Evolutionary conservation across 92 coral and sea anemone species (phyloP), one percentile per base, ranked within the genome.

Genomic region (Porites rus): DNA sequence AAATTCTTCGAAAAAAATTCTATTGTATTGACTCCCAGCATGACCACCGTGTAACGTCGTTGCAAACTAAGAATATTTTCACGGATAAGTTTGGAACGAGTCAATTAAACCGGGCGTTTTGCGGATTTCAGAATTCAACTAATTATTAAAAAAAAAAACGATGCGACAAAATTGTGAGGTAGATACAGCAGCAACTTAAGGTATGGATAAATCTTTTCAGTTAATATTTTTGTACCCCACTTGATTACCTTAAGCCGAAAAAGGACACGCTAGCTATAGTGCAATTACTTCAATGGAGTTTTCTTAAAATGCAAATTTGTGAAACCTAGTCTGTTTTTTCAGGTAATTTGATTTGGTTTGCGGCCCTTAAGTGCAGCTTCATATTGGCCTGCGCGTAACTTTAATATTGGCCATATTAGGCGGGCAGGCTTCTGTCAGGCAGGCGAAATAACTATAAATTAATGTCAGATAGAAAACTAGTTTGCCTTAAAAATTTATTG

Each of bases 321-420:
- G 71, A 81, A 38, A 70, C 78, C 20, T 17, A 21, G 58, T 19
- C 73, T 18, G 10, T 43, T 83, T 61, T 73, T 25, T 38, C 46
- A 38, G 16, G 61, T 73, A 74, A 74, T 83, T 46, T 72, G 86
- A 82, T 83, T 21, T 83, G 73, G 62, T 51, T 72, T 38, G 46
- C 46, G 46, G 46, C 70, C 68, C 46, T 65, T 64, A 73, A 61
- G 87, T 73, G 24, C 13, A 61, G 68, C 58, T 56, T 54, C 6
- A 38, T 19, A 74, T 22, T 74, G 28, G 87, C 19, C 54, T 83
- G 20, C 63, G 80, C 43, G 13, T 11, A 10, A 63, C 63, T 60
- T 83, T 74, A 73, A 72, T 83, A 73, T 3, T 51, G 51, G 87
- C 80, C 73, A 74, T 83, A 83, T 83, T 73, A 72, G 87, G 87